A percentile compares a stretch with the other conserved stretches of the same genome.
Conservation (phyloP, 2,113 vertebrate genomes). For the Pitta sordida region DNA sequence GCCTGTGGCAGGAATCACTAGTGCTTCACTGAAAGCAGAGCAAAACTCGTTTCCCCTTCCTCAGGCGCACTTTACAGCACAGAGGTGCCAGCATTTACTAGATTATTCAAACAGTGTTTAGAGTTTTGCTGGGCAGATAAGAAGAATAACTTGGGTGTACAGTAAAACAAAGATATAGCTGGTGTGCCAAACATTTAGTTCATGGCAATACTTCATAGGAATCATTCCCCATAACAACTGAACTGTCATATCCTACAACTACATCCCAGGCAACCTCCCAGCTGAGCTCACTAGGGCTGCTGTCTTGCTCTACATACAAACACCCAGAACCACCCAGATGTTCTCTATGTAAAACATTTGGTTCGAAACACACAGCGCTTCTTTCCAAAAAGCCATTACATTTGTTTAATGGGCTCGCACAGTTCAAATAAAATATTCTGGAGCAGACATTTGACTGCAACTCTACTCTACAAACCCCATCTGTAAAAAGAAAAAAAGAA, state of each 20-base stretch:
- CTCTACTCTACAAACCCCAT: constrained; percentile 68
- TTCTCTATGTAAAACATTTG: constrained; percentile 79
- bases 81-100: constrained; percentile 14
- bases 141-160: constrained; percentile 48
- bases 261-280: constrained; percentile 72
- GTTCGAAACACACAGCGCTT: constrained; percentile 63
- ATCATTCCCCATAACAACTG: constrained; percentile 64
- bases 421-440: constrained; percentile 77
- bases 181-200: constrained; percentile 44
- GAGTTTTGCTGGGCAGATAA: constrained; percentile 40
- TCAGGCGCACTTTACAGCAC: neutral
- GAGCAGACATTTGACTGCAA: constrained; percentile 76
- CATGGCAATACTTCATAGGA: constrained; percentile 74
- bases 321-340: constrained; percentile 77
- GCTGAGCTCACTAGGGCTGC: constrained; percentile 67
- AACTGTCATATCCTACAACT: constrained; percentile 73
- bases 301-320: constrained; percentile 70
- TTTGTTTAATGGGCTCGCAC: constrained; percentile 76
- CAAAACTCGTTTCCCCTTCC: neutral
- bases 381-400: constrained; percentile 76
- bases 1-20: neutral
- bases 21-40: neutral
- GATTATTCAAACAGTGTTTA: neutral
- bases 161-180: constrained; percentile 47
- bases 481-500: constrained; percentile 59